A percentile compares a stretch with the other conserved stretches of the same genome.
Evolutionary conservation across 2,797 vertebrate species (phyloP).

Genomic region (Enteromius afrohamiltoni): DNA sequence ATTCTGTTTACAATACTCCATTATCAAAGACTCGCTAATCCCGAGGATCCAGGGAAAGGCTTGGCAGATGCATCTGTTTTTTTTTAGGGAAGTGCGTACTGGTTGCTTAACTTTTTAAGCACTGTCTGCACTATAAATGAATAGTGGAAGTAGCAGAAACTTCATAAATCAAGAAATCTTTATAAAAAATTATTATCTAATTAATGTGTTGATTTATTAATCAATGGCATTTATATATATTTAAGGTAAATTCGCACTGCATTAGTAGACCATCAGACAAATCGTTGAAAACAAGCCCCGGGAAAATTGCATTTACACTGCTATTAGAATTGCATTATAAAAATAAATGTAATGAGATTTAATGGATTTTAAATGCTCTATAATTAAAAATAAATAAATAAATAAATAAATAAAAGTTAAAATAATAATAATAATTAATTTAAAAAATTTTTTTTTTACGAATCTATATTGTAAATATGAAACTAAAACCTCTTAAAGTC

Average conservation of each 20-base stretch:
- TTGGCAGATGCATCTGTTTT: slow-evolving; percentile 7
- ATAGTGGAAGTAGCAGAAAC: neutral
- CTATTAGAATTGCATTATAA: neutral
- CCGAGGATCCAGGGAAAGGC: slow-evolving; percentile 11
- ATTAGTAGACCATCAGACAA: neutral
- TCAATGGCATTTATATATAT: neutral
- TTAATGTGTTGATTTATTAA: too few relatives aligned
- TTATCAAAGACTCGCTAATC: slow-evolving; percentile 34
- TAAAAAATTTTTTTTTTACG: neutral
- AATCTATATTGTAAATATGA: neutral
- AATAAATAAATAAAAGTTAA: too few relatives aligned
- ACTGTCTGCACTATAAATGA: neutral
- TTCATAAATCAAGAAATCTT: neutral
- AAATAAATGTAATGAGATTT: neutral
- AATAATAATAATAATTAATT: too few relatives aligned
- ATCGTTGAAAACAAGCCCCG: neutral
- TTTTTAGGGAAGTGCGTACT: slow-evolving; percentile 6
- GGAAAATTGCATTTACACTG: neutral
- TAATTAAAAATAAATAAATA: neutral
- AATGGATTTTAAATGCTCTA: neutral
- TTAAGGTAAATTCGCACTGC: neutral
- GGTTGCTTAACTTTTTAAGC: neutral
- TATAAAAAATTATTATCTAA: neutral
- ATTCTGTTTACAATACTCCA: slow-evolving; percentile 1
- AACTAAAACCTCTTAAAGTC: neutral